Evolutionary conservation across 2,797 vertebrate species (phyloP).

Genomic region (Coregonus ussuriensis): DNA sequence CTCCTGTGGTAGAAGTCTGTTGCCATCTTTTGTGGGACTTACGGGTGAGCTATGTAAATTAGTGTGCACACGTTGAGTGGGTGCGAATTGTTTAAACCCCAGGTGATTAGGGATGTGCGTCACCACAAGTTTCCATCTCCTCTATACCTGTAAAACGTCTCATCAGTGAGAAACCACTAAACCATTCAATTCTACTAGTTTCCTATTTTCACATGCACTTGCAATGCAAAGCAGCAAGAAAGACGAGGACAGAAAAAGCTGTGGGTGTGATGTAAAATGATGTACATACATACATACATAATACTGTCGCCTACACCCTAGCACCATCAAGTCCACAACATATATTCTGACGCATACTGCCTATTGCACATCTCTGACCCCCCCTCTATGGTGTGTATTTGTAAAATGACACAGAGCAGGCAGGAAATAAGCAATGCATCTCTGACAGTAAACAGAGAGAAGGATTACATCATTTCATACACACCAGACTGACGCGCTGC

Average conservation of each 20-base stretch:
- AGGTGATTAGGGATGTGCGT: not conserved
- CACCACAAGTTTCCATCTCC: not conserved
- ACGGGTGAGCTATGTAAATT: not conserved
- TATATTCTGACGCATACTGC: not conserved
- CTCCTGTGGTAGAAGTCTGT: too few relatives aligned
- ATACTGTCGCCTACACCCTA: not conserved
- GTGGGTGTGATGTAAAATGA: not conserved
- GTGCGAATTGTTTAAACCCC: not conserved
- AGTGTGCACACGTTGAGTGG: not conserved
- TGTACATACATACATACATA: not conserved
- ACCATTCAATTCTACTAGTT: not conserved
- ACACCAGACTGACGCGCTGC: slow-evolving; percentile 44
- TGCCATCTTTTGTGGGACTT: not conserved
- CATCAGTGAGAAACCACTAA: not conserved
- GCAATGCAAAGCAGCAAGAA: not conserved
- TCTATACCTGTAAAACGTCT: not conserved
- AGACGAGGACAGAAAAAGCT: not conserved
- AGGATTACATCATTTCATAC: slow-evolving; percentile 65
- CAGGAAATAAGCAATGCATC: not conserved
- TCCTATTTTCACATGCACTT: not conserved
- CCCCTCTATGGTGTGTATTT: not conserved
- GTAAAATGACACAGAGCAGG: not conserved
- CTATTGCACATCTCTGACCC: not conserved
- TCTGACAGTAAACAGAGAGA: slow-evolving; percentile 64
- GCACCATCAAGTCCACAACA: not conserved